These are phyloP conservation scores for Lacerta bilineata DNA, from an alignment of 2,797 vertebrate genomes.

Conservation along the genomic window DNA sequence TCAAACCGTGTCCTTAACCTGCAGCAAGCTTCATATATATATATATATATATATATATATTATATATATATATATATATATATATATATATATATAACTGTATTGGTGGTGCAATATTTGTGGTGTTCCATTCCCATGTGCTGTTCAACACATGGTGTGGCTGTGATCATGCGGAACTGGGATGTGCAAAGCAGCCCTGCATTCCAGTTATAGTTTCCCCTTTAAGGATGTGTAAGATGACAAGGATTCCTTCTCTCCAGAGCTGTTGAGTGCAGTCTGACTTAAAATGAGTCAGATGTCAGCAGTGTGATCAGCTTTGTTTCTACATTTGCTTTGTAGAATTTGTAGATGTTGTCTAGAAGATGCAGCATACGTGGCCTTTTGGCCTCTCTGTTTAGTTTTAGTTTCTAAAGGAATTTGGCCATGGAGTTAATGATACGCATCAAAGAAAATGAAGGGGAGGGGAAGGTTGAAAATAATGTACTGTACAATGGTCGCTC, in stretches of 20 bases:
- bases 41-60: too few species aligned
- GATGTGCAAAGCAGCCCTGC: not conserved
- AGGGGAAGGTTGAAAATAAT: not conserved
- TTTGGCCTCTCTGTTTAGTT: not conserved
- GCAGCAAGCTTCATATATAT: too few species aligned
- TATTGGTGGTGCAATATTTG: not conserved
- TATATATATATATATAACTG: too few species aligned
- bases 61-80: too few species aligned
- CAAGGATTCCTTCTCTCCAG: not conserved
- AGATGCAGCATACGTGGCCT: not conserved
- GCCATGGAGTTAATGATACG: not conserved
- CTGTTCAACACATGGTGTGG: not conserved
- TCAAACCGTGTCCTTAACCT: too few species aligned
- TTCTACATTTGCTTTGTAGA: slow-evolving; percentile 8
- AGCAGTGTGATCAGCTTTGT: not conserved
- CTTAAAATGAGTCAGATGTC: not conserved
- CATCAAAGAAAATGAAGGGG: slow-evolving; percentile 2
- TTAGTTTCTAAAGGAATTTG: not conserved
- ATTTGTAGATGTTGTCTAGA: not conserved
- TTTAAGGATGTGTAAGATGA: not conserved
- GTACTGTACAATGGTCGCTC: not conserved
- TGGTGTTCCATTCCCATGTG: not conserved
- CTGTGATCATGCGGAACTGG: not conserved
- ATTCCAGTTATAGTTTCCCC: too few species aligned
- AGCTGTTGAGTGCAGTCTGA: not conserved